Conservation (phyloP, 2,888 invertebrate species). For the Euclidia mi region DNA sequence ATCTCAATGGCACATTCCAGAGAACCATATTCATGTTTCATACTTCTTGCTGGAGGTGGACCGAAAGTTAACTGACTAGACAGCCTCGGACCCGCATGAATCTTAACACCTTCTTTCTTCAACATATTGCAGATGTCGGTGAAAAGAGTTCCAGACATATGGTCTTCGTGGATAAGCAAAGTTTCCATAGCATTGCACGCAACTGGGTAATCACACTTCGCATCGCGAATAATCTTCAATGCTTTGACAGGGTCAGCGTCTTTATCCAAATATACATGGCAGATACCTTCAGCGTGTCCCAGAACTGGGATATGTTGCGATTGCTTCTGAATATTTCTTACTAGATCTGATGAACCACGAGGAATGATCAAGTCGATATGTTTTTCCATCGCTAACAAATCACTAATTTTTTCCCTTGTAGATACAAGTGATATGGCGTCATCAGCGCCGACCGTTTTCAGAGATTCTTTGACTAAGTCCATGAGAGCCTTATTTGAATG, state of each 20-base stretch:
- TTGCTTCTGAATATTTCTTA: slow-evolving; percentile 96
- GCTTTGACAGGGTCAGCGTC: slow-evolving; percentile 96
- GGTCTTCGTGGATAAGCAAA: slow-evolving; percentile 97
- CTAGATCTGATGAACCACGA: slow-evolving; percentile 98
- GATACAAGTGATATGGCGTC: slow-evolving; percentile 98
- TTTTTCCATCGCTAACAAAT: slow-evolving; percentile 97
- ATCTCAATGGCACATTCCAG: slow-evolving; percentile 98
- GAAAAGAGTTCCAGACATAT: slow-evolving; percentile 92
- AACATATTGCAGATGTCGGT: slow-evolving; percentile 97
- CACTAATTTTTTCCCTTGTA: slow-evolving; percentile 98
- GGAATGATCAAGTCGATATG: slow-evolving; percentile 99
- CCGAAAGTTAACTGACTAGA: slow-evolving; percentile 96
- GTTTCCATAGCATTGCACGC: slow-evolving; percentile 99
- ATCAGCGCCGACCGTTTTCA: slow-evolving; percentile 94
- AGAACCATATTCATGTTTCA: slow-evolving; percentile 97
- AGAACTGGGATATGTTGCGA: slow-evolving; percentile 98
- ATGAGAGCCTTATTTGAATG: slow-evolving; percentile 97
- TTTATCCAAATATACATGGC: slow-evolving; percentile 99
- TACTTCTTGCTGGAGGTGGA: slow-evolving; percentile 96
- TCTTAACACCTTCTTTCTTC: slow-evolving; percentile 96
- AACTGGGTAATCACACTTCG: slow-evolving; percentile 99
- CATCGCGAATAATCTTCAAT: slow-evolving; percentile 96
- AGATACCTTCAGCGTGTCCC: slow-evolving; percentile 99
- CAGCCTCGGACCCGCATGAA: slow-evolving; percentile 97
- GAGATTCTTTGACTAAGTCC: slow-evolving; percentile 97